A percentile compares a stretch with the other conserved stretches of the same genome.
Evolutionary conservation across 1,140 invertebrate genomes (phyloP).

Genomic region (Bombus turneri): DNA sequence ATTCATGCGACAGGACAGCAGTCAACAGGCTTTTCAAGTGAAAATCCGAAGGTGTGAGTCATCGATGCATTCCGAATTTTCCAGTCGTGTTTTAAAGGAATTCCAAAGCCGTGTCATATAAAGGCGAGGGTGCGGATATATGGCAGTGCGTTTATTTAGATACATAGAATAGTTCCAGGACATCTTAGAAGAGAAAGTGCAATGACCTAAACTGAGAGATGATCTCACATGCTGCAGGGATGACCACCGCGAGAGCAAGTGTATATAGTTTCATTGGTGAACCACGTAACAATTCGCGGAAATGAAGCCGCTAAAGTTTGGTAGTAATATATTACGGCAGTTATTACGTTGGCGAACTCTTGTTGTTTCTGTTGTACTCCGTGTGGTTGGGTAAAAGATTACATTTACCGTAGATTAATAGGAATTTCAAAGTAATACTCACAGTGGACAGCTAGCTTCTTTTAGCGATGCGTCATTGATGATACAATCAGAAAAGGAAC

Average conservation of each 20-base stretch:
- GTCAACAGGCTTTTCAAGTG: slow-evolving; percentile 38
- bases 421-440: neutral
- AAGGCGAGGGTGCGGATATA: neutral
- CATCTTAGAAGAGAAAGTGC: slow-evolving; percentile 24
- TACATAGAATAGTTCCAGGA: slow-evolving; percentile 1
- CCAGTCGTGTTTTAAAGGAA: slow-evolving; percentile 11
- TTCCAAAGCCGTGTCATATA: neutral
- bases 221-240: slow-evolving; percentile 32
- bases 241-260: slow-evolving; percentile 10
- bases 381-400: neutral
- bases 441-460: neutral
- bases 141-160: slow-evolving; percentile 21
- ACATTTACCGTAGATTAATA: neutral
- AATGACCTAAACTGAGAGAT: slow-evolving; percentile 34
- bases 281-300: slow-evolving; percentile 38
- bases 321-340: slow-evolving; percentile 29
- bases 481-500: no score
- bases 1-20: slow-evolving; percentile 28
- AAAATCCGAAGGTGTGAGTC: slow-evolving; percentile 49
- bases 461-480: neutral
- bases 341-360: slow-evolving; percentile 8
- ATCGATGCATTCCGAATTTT: slow-evolving; percentile 52
- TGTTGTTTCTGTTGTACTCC: neutral
- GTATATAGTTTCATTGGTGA: slow-evolving; percentile 12
- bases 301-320: slow-evolving; percentile 7